Base-by-base conservation (phyloP, 2,797 vertebrate genomes). In the Psittacula derbiana region DNA sequence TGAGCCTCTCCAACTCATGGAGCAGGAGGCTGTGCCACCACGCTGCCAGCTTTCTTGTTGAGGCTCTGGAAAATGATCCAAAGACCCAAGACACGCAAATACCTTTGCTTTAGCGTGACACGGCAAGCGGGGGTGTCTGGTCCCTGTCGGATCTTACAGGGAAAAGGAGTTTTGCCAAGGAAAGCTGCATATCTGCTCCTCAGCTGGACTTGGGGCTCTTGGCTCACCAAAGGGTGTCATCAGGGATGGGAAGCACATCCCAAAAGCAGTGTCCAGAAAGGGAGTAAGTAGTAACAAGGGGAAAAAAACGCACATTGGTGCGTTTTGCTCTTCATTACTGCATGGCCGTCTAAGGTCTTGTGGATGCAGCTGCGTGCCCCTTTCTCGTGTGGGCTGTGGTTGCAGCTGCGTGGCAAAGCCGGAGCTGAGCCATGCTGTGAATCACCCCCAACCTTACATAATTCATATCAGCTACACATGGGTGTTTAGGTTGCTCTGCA, bases 401-500 rank as follows among this genome's bases (percentile, higher is more conserved):
- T 76, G 73, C 76, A 11, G 46, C 43, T 73, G 64, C 0, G 0
- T 44, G 85, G 50, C 60, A 44, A 40, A 80, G 64, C 41, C 2
- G 0, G 70, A 81, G 86, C 72, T 64, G 64, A 90, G 81, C 87
- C 1, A 0, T 36, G 89, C 80, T 74, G 73, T 50, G 76, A 47
- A 16, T 90, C 67, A 84, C n/a, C 36, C 66, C 44, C 71, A 73
- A 0, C 86, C 25, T 81, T 88, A 52, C 31, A 20, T 66, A 83
- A 44, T 16, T 52, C 61, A 44, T 24, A 83, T 64, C 88, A 89
- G 86, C 78, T 58, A 40, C 89, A 82, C 30, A 4, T 43, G 91
- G 81, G 38, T 62, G 92, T 91, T 88, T 92, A 85, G 72, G 80
- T 86, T 86, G 70, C 49, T 93, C 81, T 88, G 79, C 83, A 90